A percentile compares a stretch with the other conserved stretches of the same genome.
Conservation (phyloP, 53 echinoderm and acorn worm species). For the Crossaster papposus region DNA sequence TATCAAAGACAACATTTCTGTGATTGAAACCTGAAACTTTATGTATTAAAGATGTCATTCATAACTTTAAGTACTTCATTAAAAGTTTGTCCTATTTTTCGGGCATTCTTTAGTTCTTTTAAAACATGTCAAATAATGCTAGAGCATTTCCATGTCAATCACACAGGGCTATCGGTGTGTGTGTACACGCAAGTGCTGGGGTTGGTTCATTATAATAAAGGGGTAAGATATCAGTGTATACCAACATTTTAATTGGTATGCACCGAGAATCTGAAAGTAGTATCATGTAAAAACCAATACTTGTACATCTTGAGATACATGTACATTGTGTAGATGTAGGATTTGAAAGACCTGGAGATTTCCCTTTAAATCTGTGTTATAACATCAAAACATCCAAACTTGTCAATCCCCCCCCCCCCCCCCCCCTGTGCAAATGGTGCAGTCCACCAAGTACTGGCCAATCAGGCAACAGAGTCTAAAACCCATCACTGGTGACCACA, state of each 20-base stretch:
- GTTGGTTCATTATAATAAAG: too few relatives aligned
- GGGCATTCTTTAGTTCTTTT: not conserved
- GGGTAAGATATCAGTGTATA: too few relatives aligned
- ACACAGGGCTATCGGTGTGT: not conserved
- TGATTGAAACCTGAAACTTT: too few relatives aligned
- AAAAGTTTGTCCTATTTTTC: not conserved
- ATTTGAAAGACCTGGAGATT: not conserved
- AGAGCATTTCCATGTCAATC: not conserved
- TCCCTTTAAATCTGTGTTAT: not conserved
- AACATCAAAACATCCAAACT: too few relatives aligned
- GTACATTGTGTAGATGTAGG: not conserved
- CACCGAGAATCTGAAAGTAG: too few relatives aligned
- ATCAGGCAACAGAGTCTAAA: not conserved
- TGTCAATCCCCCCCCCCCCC: not conserved
- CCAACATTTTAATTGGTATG: too few relatives aligned
- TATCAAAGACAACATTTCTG: too few relatives aligned
- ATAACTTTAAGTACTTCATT: too few relatives aligned
- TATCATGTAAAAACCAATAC: not conserved
- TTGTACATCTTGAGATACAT: too few relatives aligned
- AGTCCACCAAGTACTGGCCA: slow-evolving; percentile 39
- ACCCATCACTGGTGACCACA: not conserved
- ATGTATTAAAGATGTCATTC: too few relatives aligned
- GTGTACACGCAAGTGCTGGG: too few relatives aligned
- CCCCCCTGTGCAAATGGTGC: not conserved
- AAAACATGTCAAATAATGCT: not conserved